Evolutionary conservation across 2,113 vertebrate genomes (phyloP).

Genomic region (Hepsetus odoe): DNA sequence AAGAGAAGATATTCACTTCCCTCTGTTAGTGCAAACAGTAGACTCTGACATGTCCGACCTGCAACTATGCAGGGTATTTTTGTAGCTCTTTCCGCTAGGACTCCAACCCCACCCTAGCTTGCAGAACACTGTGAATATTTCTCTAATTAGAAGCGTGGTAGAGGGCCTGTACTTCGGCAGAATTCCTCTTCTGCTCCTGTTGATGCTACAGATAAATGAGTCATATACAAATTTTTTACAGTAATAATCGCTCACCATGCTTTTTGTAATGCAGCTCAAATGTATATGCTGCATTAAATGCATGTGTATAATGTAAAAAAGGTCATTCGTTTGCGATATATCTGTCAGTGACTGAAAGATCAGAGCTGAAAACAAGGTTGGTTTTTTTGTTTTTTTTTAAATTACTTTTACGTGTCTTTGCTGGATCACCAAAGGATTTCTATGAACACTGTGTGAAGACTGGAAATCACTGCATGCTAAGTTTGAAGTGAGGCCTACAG

Average conservation of each 20-base stretch:
- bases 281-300: background rate
- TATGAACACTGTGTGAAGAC: constrained; percentile 47
- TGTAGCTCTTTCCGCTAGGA: constrained; percentile 60
- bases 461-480: constrained; percentile 6
- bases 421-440: constrained; percentile 8
- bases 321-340: background rate
- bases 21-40: constrained; percentile 57
- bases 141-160: constrained; percentile 70
- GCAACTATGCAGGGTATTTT: constrained; percentile 71
- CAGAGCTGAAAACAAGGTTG: background rate
- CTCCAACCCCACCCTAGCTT: constrained; percentile 33
- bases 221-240: background rate
- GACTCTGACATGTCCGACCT: constrained; percentile 59
- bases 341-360: background rate
- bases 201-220: constrained; percentile 17
- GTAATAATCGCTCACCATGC: background rate
- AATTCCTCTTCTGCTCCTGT: constrained; percentile 39
- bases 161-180: constrained; percentile 58
- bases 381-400: background rate
- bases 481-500: no score
- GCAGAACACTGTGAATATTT: constrained; percentile 62
- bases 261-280: background rate
- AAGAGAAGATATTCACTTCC: constrained; percentile 24
- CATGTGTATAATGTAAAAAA: background rate
- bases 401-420: background rate